Base-by-base conservation (phyloP, 1,140 invertebrate genomes). In the Zophobas atratus region DNA sequence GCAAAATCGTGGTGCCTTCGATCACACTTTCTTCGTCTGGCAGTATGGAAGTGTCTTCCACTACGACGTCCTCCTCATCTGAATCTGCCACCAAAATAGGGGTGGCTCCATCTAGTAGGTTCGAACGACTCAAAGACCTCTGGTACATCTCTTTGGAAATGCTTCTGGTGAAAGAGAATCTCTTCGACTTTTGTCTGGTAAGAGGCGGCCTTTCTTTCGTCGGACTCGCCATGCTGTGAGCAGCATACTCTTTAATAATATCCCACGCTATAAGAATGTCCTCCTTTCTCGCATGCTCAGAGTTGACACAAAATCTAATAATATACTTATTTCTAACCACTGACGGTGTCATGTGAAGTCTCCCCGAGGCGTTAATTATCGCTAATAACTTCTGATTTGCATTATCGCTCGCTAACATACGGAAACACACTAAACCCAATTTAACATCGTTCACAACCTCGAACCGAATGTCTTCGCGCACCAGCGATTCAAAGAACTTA, bases 301-400 rank as follows among this genome's bases (percentile, higher is more conserved):
- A 89, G 48, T 93, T 94, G 0, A 98, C 92, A 83, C 94, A 97
- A 86, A 97, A 96, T 55, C 95, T 88, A 78, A 98, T 93, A 1
- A 91, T 88, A 84, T 95, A 97, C 82, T 93, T 92, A 35, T 92
- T 92, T 86, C 92, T 93, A 0, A 96, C 90, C 39, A 92, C 90
- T 0, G 95, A 94, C 0, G 96, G 96, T 39, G 97, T 95, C 95
- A 98, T 96, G 85, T 97, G 95, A 33, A 98, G 88, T 82, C 94
- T 93, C 1, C 96, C 95, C 0, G 94, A 95, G 6, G 94, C 94
- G 85, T 98, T 98, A 60, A 98, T 94, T 53, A 92, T 91, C 0
- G 94, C 93, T 43, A 98, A 83, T 0, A 98, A 86, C 71, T 93
- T 92, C 85, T 96, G 92, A 83, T 96, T 98, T 0, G 94, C 85